Evolutionary conservation across 2,888 invertebrate species (phyloP), one percentile per base, ranked within the genome.

Genomic region (Noctua janthina): DNA sequence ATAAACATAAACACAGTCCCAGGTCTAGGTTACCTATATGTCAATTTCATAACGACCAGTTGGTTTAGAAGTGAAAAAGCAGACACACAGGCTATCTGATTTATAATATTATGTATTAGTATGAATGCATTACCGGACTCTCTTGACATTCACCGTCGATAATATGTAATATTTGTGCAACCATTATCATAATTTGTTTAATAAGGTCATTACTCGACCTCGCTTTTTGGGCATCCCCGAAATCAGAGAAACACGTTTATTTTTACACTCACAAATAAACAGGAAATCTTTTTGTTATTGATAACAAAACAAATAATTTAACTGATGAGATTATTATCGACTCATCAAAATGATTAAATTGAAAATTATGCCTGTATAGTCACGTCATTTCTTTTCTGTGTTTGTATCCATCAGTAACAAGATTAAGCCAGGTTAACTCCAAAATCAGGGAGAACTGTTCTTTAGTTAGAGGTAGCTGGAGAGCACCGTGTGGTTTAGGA

Each of bases 151-250:
- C 15, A 54, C 51, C 8, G 11, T 15, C 23, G 67, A 46, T 77
- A 77, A 72, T 71, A 29, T 29, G 29, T 29, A 77, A 82, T 82
- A 82, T 82, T 78, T 82, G 82, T 49, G 23, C 5, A 62, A 62
- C 51, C 1, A 67, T 82, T 67, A 79, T 79, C 74, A 71, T 74
- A 76, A 66, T 74, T 83, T 74, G 77, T 46, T 39, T 72, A 46
- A 75, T 72, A 46, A 78, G 56, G 76, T 43, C 74, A 82, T 49
- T 15, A 59, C 2, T 35, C 11, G 79, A 68, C 79, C 79, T 79
- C 54, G 62, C 15, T 35, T 1, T 35, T 17, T 35, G 83, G 83
- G 39, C 62, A 75, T 72, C 79, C 83, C 83, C 83, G 74, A 83
- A 74, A 46, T 23, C 8, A 1, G 23, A 39, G 15, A 67, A 68